Evolutionary conservation across 1,140 invertebrate genomes (phyloP).

Genomic region (Himalopsyche phryganea): DNA sequence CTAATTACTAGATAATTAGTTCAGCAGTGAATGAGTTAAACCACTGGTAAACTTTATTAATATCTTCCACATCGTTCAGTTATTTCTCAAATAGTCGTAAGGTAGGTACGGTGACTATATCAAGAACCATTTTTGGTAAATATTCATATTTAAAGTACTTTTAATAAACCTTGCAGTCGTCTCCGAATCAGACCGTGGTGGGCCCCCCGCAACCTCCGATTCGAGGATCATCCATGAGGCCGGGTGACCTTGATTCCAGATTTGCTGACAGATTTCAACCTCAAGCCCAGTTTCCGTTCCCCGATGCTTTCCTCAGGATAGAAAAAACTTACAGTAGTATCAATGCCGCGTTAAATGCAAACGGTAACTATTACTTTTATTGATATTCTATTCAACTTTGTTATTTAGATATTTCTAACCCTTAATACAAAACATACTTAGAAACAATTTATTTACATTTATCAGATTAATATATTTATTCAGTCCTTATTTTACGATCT

Average conservation of each 20-base stretch:
- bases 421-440: no score
- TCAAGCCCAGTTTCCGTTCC: slow-evolving; percentile 40
- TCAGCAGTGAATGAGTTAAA: no score
- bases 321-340: slow-evolving; percentile 49
- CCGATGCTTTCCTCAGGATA: slow-evolving; percentile 47
- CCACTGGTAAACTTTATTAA: no score
- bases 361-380: slow-evolving; percentile 5
- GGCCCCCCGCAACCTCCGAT: slow-evolving; percentile 42
- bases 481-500: no score
- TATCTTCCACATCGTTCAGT: no score
- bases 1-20: no score
- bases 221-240: slow-evolving; percentile 45
- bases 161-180: slow-evolving; percentile 5
- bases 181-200: background rate
- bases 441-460: no score
- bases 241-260: slow-evolving; percentile 43
- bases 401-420: slow-evolving; percentile 1
- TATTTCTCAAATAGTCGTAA: no score
- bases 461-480: no score
- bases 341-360: slow-evolving; percentile 33
- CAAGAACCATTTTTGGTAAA: no score
- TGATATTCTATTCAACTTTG: background rate
- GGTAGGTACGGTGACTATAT: no score
- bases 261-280: slow-evolving; percentile 45
- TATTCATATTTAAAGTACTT: no score